Conservation (phyloP, 2,888 invertebrate genomes). For the Drosophila mercatorum region DNA sequence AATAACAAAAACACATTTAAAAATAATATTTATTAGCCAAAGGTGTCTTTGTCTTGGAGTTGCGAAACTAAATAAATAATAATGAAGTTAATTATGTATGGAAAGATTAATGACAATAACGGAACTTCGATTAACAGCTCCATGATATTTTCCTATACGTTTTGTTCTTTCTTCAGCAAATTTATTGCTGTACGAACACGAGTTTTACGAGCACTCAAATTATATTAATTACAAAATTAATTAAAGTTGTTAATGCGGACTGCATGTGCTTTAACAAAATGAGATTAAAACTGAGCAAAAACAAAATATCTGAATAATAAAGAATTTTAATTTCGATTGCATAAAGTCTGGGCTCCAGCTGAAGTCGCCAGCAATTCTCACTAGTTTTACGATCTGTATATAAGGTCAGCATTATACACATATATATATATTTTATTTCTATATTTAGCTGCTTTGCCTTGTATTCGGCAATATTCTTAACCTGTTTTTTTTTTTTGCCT, state of each 20-base stretch:
- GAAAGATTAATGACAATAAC: conserved; percentile 7
- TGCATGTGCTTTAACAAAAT: neutral
- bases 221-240: conserved; percentile 3
- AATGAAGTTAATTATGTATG: neutral
- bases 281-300: neutral
- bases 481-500: conserved; percentile 21
- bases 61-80: conserved; percentile 12
- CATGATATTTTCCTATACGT: neutral
- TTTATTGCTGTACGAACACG: neutral
- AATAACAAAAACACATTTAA: conserved; percentile 7
- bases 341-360: neutral
- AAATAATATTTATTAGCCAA: conserved; percentile 17
- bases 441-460: conserved; percentile 6
- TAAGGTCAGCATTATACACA: conserved; percentile 5
- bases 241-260: neutral
- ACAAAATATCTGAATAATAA: too few species aligned
- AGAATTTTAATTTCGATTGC: neutral
- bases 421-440: neutral
- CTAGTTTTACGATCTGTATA: conserved; percentile 9
- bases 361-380: neutral
- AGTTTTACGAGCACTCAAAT: conserved; percentile 1
- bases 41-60: neutral
- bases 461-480: conserved; percentile 32
- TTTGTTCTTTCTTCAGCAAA: neutral
- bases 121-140: conserved; percentile 3